Percentiles rank a stretch among this genome's conserved stretches.
These are phyloP conservation scores for Chaenodraco wilsoni DNA, from an alignment of 2,797 vertebrate species.

Conservation along the genomic window DNA sequence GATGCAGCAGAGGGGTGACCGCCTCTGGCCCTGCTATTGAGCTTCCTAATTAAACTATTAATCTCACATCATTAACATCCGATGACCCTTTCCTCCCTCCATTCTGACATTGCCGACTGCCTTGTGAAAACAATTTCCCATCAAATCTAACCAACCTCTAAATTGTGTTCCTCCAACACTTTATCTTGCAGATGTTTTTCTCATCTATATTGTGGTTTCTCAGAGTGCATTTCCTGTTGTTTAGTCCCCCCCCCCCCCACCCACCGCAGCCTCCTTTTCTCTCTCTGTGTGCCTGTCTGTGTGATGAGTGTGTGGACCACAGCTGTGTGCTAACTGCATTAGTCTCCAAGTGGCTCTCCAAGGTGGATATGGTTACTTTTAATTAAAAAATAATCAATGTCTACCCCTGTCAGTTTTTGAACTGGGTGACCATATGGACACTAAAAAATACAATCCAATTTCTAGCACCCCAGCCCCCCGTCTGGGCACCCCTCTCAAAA, in stretches of 20 bases:
- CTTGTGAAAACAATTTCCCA: conserved; percentile 63
- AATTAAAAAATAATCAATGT: conserved; percentile 86
- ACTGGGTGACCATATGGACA: conserved; percentile 83
- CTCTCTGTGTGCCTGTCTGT: conserved; percentile 25
- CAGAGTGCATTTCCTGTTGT: conserved; percentile 26
- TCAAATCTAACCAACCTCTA: conserved; percentile 42
- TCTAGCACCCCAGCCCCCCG: conserved; percentile 40
- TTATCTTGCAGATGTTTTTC: conserved; percentile 30
- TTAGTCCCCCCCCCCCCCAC: conserved; percentile 12
- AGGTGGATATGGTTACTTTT: conserved; percentile 83
- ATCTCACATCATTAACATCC: conserved; percentile 83
- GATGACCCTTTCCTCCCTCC: conserved; percentile 64
- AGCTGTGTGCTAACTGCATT: conserved; percentile 82
- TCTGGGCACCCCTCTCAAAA: conserved; percentile 53
- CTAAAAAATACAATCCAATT: conserved; percentile 84
- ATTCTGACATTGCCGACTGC: conserved; percentile 64
- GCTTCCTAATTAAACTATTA: conserved; percentile 84
- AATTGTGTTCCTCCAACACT: conserved; percentile 21
- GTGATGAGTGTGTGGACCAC: conserved; percentile 65
- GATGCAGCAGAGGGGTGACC: conserved; percentile 66
- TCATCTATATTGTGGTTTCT: conserved; percentile 22
- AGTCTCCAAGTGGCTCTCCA: conserved; percentile 75
- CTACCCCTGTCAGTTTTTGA: conserved; percentile 72
- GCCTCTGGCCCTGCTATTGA: conserved; percentile 71
- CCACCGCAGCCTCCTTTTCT: conserved; percentile 5